Percentiles rank a stretch among this genome's conserved stretches.
Evolutionary conservation across 2,797 vertebrate species (phyloP).

Genomic region (Vipera ursinii): DNA sequence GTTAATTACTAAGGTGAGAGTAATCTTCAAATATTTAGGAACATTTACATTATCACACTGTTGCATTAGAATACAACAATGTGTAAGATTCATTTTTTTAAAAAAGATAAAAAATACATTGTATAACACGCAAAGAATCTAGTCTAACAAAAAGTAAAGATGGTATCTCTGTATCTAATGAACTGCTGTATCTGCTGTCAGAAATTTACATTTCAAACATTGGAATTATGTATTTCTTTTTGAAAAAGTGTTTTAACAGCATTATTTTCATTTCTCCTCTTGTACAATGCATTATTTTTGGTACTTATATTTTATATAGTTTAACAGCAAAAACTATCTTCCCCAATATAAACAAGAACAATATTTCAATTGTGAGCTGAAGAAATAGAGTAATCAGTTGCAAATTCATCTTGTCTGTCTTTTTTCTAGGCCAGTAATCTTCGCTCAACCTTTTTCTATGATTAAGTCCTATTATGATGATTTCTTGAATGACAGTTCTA

Average conservation of each 20-base stretch:
- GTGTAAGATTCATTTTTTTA: background rate
- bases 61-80: background rate
- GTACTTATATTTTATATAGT: background rate
- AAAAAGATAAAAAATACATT: background rate
- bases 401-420: background rate
- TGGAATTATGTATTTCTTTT: background rate
- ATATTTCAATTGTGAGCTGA: background rate
- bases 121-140: background rate
- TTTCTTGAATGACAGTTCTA: background rate
- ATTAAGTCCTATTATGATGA: background rate
- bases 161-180: background rate
- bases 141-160: background rate
- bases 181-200: background rate
- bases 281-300: background rate
- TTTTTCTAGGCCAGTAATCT: background rate
- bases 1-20: background rate
- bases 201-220: background rate
- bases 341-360: background rate
- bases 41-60: background rate
- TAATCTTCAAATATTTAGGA: slow-evolving; percentile 9
- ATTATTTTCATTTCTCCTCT: background rate
- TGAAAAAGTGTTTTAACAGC: background rate
- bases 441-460: background rate
- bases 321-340: background rate
- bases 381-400: background rate